Base-by-base conservation (phyloP, 2,888 invertebrate species). In the Anorthoa munda region DNA sequence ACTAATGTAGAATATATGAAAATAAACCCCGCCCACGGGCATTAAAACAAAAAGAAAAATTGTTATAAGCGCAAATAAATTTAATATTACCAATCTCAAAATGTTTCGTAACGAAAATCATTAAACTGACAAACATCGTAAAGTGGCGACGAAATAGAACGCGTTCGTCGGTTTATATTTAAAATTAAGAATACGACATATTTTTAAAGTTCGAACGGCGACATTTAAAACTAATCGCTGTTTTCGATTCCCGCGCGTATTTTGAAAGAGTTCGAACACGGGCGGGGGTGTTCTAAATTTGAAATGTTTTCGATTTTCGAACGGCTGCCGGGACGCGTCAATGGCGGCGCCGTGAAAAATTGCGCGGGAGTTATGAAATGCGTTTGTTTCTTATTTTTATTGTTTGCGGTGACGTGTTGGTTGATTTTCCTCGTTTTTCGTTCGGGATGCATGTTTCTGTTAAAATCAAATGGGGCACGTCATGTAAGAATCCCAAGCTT, bases 141-240 rank as follows among this genome's bases (percentile, higher is more conserved):
- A 95, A 96, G 93, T 93, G 93, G 93, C 90, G 87, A 86, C 91
- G 92, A 95, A 95, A 94, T 94, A 93, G 95, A 94, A 94, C 95
- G 93, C 95, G 94, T 94, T 94, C 94, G 91, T 87, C 91, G 90
- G 93, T 93, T 94, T 94, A 94, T 93, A 94, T 94, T 95, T 95
- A 93, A 95, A 95, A 94, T 93, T 93, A 93, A 95, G 95, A 94
- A 93, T 90, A 92, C 95, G 93, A 95, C 96, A 96, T 95, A 95
- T 95, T 95, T 96, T 96, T 96, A 96, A 95, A 94, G 88, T 95
- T 96, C 95, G 95, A 95, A 95, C 94, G 91, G 88, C 91, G 94
- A 94, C 95, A 95, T 93, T 94, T 94, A 93, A 94, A 95, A 96
- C 95, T 96, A 95, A 96, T 96, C 96, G 95, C 92, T 95, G 96